These are phyloP conservation scores for Xenops minutus DNA, from an alignment of 2,797 vertebrate species.

Conservation along the genomic window DNA sequence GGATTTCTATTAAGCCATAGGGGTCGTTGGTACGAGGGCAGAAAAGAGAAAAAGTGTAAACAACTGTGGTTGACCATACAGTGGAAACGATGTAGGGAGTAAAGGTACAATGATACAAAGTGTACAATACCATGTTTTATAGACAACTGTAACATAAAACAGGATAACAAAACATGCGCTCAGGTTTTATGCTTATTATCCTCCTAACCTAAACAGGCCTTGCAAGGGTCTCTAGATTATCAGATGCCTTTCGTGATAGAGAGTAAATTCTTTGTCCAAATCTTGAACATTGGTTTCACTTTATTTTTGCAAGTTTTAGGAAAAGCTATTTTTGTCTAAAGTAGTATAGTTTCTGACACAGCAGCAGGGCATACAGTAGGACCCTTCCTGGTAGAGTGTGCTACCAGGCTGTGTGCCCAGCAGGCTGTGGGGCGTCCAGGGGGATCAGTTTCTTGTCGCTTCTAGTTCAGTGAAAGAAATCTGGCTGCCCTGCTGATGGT, in stretches of 20 bases:
- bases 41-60: not conserved
- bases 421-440: fast-evolving
- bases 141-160: not conserved
- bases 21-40: not conserved
- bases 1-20: not conserved
- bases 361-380: no score
- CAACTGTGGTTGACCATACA: not conserved
- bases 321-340: not conserved
- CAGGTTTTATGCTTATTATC: not conserved
- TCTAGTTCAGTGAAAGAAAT: not conserved
- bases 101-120: not conserved
- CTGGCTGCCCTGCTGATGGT: fast-evolving
- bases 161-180: not conserved
- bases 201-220: not conserved
- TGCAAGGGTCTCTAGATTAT: not conserved
- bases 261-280: not conserved
- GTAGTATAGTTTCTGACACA: not conserved
- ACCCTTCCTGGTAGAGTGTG: not conserved
- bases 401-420: not conserved
- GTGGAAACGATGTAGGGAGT: not conserved
- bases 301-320: not conserved
- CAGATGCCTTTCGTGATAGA: not conserved
- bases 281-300: not conserved
- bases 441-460: not conserved
- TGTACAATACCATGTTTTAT: not conserved